Evolutionary conservation across 2,888 invertebrate genomes (phyloP).

Genomic region (Hyposoter didymator): DNA sequence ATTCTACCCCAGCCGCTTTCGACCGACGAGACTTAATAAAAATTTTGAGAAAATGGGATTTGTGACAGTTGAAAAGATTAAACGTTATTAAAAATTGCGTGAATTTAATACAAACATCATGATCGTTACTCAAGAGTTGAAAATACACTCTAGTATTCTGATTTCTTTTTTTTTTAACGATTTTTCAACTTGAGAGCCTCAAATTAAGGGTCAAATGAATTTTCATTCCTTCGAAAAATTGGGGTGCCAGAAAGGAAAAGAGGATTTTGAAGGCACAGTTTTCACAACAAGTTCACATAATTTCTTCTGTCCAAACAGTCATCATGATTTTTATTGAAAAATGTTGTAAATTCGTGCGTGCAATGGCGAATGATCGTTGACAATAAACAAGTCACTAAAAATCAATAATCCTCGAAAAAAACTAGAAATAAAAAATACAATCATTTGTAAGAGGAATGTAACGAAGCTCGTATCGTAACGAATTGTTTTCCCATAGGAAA

Average conservation of each 20-base stretch:
- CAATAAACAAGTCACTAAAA: background rate
- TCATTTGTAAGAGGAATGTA: constrained; percentile 57
- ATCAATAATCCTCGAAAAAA: constrained; percentile 8
- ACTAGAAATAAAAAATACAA: background rate
- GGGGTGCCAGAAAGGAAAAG: background rate
- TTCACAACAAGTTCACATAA: background rate
- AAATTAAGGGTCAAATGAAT: no score
- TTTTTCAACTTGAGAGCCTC: no score
- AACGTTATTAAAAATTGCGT: no score
- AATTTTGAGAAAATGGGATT: no score
- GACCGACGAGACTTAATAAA: no score
- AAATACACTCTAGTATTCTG: no score
- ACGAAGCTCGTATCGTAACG: constrained; percentile 50
- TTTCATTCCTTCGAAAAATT: background rate
- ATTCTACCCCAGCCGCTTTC: no score
- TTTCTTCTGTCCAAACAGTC: background rate
- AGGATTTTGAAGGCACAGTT: background rate
- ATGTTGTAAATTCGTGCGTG: background rate
- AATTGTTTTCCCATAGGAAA: constrained; percentile 43
- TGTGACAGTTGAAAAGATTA: no score
- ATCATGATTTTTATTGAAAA: constrained; percentile 21
- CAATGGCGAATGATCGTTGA: background rate
- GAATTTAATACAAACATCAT: no score
- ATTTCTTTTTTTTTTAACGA: no score
- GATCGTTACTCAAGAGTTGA: no score